phyloP scores from a whole-genome alignment of 2,113 vertebrate species.

The Salvator merianae region DNA sequence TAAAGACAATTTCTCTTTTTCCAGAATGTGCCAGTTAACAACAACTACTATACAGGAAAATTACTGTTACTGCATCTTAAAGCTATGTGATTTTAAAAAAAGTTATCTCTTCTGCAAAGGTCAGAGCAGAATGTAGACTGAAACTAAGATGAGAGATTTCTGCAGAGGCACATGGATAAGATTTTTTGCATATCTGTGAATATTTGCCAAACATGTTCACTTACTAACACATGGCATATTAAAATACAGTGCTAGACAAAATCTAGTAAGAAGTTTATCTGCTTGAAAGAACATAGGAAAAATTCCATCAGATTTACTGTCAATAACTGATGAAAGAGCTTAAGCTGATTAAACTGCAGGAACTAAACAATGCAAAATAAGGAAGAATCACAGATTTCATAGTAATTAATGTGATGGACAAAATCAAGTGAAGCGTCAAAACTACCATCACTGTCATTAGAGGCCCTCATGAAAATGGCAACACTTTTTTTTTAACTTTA shows the following conservation, averaged over 20 bases:
- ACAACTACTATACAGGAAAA: neutral
- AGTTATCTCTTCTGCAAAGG: conserved; percentile 41
- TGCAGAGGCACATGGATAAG: conserved; percentile 1
- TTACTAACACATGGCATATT: conserved; percentile 16
- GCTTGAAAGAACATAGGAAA: conserved; percentile 20
- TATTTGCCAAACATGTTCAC: conserved; percentile 21
- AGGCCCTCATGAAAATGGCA: neutral
- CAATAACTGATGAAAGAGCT: conserved; percentile 4
- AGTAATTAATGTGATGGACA: conserved; percentile 19
- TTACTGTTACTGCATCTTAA: neutral
- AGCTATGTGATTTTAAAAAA: conserved; percentile 1
- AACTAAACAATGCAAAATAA: conserved; percentile 17
- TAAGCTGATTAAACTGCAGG: conserved; percentile 17
- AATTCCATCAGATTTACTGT: conserved; percentile 8
- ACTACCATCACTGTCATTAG: neutral
- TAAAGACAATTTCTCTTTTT: conserved; percentile 38
- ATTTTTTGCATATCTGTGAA: conserved; percentile 14
- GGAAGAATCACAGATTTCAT: conserved; percentile 30
- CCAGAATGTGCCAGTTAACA: neutral
- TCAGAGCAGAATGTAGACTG: neutral
- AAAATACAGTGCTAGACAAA: conserved; percentile 18
- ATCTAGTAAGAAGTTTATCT: conserved; percentile 38
- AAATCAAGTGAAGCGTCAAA: neutral
- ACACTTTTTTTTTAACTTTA: too few species aligned
- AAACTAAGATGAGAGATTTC: neutral